Evolutionary conservation across 2,113 vertebrate species (phyloP).

Genomic region (Notarius quadriscutis): DNA sequence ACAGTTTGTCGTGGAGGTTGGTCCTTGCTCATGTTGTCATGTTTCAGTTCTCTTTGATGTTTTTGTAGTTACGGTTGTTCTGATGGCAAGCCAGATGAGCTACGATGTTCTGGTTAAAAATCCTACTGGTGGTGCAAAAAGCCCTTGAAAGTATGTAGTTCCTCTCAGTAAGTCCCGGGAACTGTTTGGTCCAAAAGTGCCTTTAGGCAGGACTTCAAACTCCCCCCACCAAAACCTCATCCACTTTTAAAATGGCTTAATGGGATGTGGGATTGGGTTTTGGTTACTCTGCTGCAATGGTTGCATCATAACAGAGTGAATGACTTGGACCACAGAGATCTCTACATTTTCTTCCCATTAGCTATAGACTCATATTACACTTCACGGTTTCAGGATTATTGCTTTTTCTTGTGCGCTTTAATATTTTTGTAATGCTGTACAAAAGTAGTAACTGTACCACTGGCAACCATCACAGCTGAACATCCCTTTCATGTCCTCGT

Average conservation of each 20-base stretch:
- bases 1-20: no score
- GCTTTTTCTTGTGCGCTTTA: background rate
- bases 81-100: no score
- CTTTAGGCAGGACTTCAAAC: background rate
- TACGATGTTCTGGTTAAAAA: no score
- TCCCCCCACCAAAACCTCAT: background rate
- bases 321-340: background rate
- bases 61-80: no score
- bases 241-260: constrained; percentile 16
- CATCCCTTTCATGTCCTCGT: background rate
- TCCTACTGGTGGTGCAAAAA: no score
- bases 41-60: no score
- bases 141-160: no score
- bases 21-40: no score
- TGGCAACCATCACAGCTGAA: background rate
- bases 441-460: background rate
- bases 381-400: background rate
- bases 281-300: constrained; percentile 1
- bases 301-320: background rate
- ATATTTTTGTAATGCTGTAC: background rate
- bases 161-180: no score
- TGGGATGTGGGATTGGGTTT: constrained; percentile 5
- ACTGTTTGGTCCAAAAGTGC: no score
- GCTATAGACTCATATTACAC: background rate
- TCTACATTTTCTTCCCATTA: background rate